A percentile compares a stretch with the other conserved stretches of the same genome.
Conservation (phyloP, 2,888 invertebrate genomes). For the Antheraea assamensis region DNA sequence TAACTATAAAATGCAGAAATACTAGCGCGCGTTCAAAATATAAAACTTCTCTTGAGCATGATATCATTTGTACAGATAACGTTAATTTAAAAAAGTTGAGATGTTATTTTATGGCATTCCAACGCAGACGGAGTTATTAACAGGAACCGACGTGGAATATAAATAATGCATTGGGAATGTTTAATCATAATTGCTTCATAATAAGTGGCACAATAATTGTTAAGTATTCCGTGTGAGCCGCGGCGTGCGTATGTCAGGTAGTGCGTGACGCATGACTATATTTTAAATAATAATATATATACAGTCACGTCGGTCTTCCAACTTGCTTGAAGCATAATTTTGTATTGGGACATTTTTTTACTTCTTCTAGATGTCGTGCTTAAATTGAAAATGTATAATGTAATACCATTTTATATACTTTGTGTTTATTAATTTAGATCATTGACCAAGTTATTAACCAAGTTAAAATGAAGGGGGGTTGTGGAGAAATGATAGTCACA, state of each 20-base stretch:
- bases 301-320: constrained; percentile 29
- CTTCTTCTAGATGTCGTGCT: too few relatives aligned
- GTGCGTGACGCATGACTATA: constrained; percentile 58
- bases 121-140: constrained; percentile 4
- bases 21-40: not conserved
- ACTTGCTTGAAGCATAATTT: constrained; percentile 15
- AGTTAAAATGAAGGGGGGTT: too few relatives aligned
- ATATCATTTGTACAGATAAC: too few relatives aligned
- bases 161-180: constrained; percentile 61
- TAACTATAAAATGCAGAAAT: not conserved
- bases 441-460: too few relatives aligned
- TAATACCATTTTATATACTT: too few relatives aligned
- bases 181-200: constrained; percentile 68
- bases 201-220: constrained; percentile 67
- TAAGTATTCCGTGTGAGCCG: constrained; percentile 51
- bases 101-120: not conserved
- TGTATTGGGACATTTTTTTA: not conserved
- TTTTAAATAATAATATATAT: constrained; percentile 43
- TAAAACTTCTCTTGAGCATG: not conserved
- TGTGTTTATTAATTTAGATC: too few relatives aligned
- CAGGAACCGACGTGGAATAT: constrained; percentile 33
- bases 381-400: too few relatives aligned
- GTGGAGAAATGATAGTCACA: too few relatives aligned
- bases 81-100: not conserved
- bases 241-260: constrained; percentile 42